phyloP scores from a whole-genome alignment of 2,888 invertebrate genomes.

The Hypena proboscidalis region DNA sequence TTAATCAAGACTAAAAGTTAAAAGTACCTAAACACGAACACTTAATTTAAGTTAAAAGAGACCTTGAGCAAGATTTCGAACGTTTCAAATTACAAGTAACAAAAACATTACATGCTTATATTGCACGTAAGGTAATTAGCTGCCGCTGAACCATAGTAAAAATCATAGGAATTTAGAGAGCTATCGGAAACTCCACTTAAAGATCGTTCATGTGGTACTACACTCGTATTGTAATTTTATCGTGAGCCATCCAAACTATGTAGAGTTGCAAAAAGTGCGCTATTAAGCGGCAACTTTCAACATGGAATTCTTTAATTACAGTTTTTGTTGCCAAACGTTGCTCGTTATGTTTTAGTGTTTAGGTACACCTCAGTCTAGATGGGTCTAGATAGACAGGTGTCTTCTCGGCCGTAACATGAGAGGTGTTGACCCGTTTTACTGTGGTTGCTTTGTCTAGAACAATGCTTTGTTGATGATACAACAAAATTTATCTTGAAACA shows the following conservation, averaged over 20 bases:
- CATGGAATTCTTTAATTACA: conserved; percentile 27
- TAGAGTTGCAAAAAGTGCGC: conserved; percentile 27
- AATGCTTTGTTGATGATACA: conserved; percentile 12
- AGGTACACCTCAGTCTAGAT: background rate
- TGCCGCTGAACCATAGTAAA: conserved; percentile 13
- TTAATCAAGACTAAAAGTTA: background rate
- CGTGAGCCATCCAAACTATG: conserved; percentile 32
- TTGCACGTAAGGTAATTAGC: background rate
- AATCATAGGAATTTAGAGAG: conserved; percentile 35
- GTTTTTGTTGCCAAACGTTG: conserved; percentile 9
- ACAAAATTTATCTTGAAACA: too few species aligned
- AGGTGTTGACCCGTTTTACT: conserved; percentile 9
- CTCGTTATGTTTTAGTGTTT: background rate
- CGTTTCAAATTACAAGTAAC: conserved; percentile 7
- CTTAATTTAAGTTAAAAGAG: conserved; percentile 13
- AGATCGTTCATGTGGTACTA: conserved; percentile 22
- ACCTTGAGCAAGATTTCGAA: conserved; percentile 33
- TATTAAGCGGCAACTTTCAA: conserved; percentile 33
- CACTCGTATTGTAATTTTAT: conserved; percentile 28
- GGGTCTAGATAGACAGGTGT: background rate
- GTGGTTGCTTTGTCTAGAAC: conserved; percentile 27
- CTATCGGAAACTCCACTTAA: conserved; percentile 24
- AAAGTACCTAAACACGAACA: conserved; percentile 3
- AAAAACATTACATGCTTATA: conserved; percentile 8
- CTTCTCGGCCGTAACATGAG: conserved; percentile 4